Evolutionary conservation across 2,888 invertebrate genomes (phyloP).

Genomic region (Carcina quercana): DNA sequence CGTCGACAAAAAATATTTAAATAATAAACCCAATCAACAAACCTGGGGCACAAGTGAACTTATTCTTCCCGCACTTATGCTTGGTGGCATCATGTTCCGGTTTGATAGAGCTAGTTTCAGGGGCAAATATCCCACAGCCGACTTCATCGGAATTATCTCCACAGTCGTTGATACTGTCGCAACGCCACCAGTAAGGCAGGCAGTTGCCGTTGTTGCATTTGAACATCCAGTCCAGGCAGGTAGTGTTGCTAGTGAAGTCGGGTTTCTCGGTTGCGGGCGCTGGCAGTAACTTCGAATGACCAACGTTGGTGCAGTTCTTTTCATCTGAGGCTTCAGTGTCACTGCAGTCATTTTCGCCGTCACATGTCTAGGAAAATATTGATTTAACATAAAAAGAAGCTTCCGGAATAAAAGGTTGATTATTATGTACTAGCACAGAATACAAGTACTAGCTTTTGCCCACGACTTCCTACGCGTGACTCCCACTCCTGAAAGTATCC

Average conservation of each 20-base stretch:
- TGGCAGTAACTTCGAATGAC: constrained; percentile 42
- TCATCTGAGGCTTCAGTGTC: constrained; percentile 82
- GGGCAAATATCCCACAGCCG: constrained; percentile 62
- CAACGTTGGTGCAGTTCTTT: constrained; percentile 72
- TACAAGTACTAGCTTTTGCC: too few species aligned
- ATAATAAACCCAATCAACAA: constrained; percentile 14
- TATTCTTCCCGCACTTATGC: constrained; percentile 48
- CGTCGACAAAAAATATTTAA: not conserved
- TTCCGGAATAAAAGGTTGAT: too few species aligned
- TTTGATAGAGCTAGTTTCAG: constrained; percentile 28
- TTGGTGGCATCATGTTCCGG: constrained; percentile 30
- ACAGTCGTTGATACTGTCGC: constrained; percentile 85
- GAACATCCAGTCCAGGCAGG: constrained; percentile 87
- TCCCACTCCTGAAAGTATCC: too few species aligned
- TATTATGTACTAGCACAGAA: too few species aligned
- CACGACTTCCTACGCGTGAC: too few species aligned
- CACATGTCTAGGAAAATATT: constrained; percentile 80
- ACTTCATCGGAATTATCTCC: constrained; percentile 84
- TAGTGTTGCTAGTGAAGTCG: constrained; percentile 40
- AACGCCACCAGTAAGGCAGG: constrained; percentile 87
- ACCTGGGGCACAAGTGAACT: constrained; percentile 65
- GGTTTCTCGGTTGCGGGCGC: constrained; percentile 35
- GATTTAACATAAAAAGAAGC: too few species aligned
- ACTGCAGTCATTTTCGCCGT: constrained; percentile 81
- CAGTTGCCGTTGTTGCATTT: constrained; percentile 81